A percentile compares a stretch with the other conserved stretches of the same genome.
phyloP scores from a whole-genome alignment of 1,140 invertebrate genomes.

The Microplitis mediator region DNA sequence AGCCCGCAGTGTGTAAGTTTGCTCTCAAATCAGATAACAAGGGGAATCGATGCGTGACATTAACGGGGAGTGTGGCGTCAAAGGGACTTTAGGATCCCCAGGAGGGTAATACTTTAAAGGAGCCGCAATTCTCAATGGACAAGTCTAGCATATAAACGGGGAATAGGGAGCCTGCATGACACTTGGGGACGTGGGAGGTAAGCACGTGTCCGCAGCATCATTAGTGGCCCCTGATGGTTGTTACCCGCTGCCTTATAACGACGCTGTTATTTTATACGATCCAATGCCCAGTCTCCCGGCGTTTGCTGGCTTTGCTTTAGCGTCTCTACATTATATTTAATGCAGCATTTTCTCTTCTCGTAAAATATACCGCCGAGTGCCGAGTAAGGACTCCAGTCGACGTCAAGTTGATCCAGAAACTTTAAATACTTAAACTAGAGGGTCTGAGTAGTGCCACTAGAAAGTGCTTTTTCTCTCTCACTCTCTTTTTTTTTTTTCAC shows the following conservation, averaged over 20 bases:
- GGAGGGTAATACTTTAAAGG: conserved; percentile 33
- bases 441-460: no score
- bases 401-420: no score
- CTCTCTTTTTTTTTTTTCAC: not conserved
- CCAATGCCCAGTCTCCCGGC: not conserved
- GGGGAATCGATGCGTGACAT: conserved; percentile 15
- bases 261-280: conserved; percentile 44
- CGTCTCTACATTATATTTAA: no score
- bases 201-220: conserved; percentile 51
- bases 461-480: no score
- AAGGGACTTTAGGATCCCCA: not conserved
- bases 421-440: no score
- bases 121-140: conserved; percentile 7
- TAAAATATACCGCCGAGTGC: no score
- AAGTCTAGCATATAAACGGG: conserved; percentile 12
- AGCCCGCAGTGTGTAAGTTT: not conserved
- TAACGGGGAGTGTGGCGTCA: not conserved
- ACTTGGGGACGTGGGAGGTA: conserved; percentile 44
- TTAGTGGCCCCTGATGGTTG: conserved; percentile 44
- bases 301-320: no score
- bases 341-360: no score
- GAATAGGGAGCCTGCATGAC: conserved; percentile 35
- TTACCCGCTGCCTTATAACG: conserved; percentile 43
- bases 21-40: conserved; percentile 14
- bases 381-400: no score